A percentile compares a stretch with the other conserved stretches of the same genome.
phyloP scores from a whole-genome alignment of 2,888 invertebrate genomes.

The Nephrotoma guestfalica region DNA sequence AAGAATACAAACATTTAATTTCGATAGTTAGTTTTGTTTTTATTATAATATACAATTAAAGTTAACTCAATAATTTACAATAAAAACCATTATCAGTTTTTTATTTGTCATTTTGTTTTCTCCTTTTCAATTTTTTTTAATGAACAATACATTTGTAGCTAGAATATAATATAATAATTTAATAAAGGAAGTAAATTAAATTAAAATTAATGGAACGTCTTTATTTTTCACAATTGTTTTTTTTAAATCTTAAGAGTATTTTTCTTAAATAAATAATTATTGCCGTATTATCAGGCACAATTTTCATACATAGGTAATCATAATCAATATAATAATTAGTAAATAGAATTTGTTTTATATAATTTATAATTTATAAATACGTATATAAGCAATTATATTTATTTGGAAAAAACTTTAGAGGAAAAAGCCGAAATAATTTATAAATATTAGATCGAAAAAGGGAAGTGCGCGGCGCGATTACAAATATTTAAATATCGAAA shows the following conservation, averaged over 20 bases:
- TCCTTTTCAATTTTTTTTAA: neutral
- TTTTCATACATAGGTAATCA: neutral
- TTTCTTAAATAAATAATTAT: neutral
- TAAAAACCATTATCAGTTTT: neutral
- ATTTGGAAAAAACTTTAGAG: neutral
- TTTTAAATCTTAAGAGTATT: neutral
- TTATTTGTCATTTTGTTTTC: neutral
- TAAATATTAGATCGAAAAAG: neutral
- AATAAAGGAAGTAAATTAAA: neutral
- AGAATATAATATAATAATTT: neutral
- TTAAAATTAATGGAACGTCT: neutral
- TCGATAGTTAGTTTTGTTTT: too few species aligned
- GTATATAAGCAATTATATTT: neutral
- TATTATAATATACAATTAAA: neutral
- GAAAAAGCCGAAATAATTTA: neutral
- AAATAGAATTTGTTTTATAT: neutral
- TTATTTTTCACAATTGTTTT: neutral
- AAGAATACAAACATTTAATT: too few species aligned
- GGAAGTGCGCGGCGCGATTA: neutral
- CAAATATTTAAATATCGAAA: neutral
- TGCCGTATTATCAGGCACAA: conserved; percentile 2
- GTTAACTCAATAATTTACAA: neutral
- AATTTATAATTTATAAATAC: neutral
- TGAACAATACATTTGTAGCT: neutral
- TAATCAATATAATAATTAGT: neutral